Base-by-base conservation (phyloP, 2,797 vertebrate species). In the Tenualosa ilisha region DNA sequence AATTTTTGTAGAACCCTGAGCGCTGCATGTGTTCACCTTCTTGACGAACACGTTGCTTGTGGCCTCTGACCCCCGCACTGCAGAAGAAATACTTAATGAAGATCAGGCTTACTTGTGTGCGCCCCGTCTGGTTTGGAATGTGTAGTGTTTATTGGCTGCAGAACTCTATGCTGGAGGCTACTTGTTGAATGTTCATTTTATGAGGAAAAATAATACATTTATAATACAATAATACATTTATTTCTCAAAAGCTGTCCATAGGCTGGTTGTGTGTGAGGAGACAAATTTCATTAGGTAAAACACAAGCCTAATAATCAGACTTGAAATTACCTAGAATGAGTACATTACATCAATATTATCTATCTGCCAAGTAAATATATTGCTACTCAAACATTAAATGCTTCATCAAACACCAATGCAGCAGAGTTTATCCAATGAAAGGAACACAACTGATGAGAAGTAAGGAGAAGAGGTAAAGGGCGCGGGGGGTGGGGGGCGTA, bases 1-100 rank as follows among this genome's bases (percentile, higher is more conserved):
- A n/a, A 24, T 2, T 17, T 31, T 31, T 8, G 24, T 0, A 26
- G 40, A 2, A 75, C 6, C 2, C 54, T 37, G 2, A 6, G n/a
- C 31, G 2, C 5, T 4, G 15, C 26, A 79, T 79, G 72, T 22
- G 72, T 15, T 56, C 22, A 17, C 46, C 24, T n/a, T 46, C 40
- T 79, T 43, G 26, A 24, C 59, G 31, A 86, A 81, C 86, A 88
- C 88, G 86, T 81, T 86, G 86, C 63, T 49, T 46, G 17, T 61
- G 50, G 20, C 68, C 24, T 68, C 51, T 63, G 72, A 87, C 72
- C 63, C 22, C 15, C 22, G n/a, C 2, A 43, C 56, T 68, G 37
- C 20, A 31, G 72, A 79, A 79, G 15, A 79, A 79, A 46, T 13
- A 7, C 15, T 6, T 43, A 17, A 20, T 43, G 9, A 17, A 75